Percentiles rank a stretch among this genome's conserved stretches.
These are phyloP conservation scores for Pagrus major DNA, from an alignment of 2,113 vertebrate species.

Conservation along the genomic window DNA sequence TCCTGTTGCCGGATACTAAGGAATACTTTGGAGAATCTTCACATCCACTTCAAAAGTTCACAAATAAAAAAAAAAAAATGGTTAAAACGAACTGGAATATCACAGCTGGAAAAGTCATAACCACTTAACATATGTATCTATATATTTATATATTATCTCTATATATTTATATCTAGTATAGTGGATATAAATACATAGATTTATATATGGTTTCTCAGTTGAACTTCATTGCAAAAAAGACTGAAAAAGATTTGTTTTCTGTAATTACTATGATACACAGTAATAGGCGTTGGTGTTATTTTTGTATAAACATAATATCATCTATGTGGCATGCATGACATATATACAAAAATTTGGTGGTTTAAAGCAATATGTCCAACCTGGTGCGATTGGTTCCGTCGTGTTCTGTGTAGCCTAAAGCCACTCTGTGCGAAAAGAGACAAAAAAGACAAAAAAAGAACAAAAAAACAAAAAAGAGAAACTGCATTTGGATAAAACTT, in stretches of 20 bases:
- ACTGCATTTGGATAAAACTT: conserved; percentile 80
- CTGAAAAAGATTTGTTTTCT: conserved; percentile 76
- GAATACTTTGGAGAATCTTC: conserved; percentile 52
- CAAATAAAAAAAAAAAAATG: conserved; percentile 24
- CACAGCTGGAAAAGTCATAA: conserved; percentile 66
- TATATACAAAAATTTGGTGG: conserved; percentile 86
- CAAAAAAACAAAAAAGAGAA: conserved; percentile 42
- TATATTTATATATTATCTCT: conserved; percentile 59
- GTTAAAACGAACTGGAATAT: conserved; percentile 71
- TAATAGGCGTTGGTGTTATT: conserved; percentile 87
- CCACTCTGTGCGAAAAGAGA: conserved; percentile 74
- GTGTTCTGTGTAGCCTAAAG: conserved; percentile 86
- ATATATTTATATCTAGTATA: conserved; percentile 57
- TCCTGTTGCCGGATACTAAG: conserved; percentile 51
- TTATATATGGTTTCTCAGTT: conserved; percentile 67
- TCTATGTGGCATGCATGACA: conserved; percentile 89
- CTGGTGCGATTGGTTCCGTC: conserved; percentile 85
- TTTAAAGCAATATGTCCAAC: conserved; percentile 88
- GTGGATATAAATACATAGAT: conserved; percentile 60
- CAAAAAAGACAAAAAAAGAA: conserved; percentile 31
- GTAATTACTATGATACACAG: conserved; percentile 82
- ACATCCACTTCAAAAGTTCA: conserved; percentile 38
- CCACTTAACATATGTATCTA: conserved; percentile 65
- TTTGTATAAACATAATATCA: conserved; percentile 89
- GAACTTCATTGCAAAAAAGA: conserved; percentile 77